Base-by-base conservation (phyloP, 2,113 vertebrate species). In the Ia io region DNA sequence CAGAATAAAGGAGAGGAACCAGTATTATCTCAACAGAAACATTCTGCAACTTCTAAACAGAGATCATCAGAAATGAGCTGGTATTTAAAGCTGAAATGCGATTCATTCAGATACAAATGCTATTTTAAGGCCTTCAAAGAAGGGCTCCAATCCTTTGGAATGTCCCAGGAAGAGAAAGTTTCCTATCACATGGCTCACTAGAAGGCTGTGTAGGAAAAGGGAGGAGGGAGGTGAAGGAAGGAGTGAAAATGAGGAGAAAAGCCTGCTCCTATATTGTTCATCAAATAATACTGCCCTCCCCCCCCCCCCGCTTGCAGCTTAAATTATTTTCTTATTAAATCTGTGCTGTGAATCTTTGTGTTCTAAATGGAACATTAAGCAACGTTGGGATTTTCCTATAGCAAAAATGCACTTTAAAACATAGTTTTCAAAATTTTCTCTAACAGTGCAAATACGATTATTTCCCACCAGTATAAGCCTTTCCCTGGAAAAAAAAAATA, bases 51-150 rank as follows among this genome's bases (percentile, higher is more conserved):
- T 95, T 49, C 44, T 35, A 85, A 63, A 87, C 2, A 92, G 95
- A 82, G 40, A 71, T 37, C 5, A 0, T 28, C 10, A 35, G 85
- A 44, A 78, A 78, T 5, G 28, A 85, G 42, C 65, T 32, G 79
- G 1, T 93, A 79, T 77, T 96, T 92, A 88, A 97, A 91, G 80
- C 37, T 1, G 67, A 90, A 76, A 76, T 37, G 69, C 63, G 61
- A 83, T 90, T 84, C 71, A 93, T 76, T 73, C 92, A 42, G 82
- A 78, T 30, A 94, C 4, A 91, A 90, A 96, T 86, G 94, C n/a
- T 32, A 88, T 77, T 83, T 94, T 92, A 35, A 65, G 20, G 78
- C 83, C 87, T 96, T 86, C n/a, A 35, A 70, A 91, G 59, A 87
- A 86, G 25, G n/a, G 22, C 9, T 51, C n/a, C 63, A 23, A 32